These are phyloP conservation scores for Cyrtorhinus lividipennis DNA, from an alignment of 1,140 invertebrate genomes.

Conservation along the genomic window DNA sequence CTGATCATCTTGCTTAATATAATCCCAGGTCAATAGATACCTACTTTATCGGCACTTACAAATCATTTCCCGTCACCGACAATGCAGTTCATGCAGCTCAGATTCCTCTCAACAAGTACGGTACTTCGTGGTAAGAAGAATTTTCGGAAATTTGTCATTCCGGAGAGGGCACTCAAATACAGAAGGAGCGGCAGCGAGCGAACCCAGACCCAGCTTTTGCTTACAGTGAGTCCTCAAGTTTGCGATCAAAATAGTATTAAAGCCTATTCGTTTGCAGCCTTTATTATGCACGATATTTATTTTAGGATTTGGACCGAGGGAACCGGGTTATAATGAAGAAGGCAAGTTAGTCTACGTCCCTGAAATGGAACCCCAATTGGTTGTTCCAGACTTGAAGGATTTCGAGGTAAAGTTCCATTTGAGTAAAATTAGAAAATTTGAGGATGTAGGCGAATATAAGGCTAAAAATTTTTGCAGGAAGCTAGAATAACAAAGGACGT, in stretches of 20 bases:
- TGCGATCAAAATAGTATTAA: too few species aligned
- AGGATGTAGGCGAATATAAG: too few species aligned
- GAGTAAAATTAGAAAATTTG: background rate
- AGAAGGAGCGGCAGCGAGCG: constrained; percentile 42
- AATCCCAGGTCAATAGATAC: too few species aligned
- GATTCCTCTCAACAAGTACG: constrained; percentile 38
- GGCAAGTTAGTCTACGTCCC: constrained; percentile 48
- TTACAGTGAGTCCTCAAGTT: constrained; percentile 36
- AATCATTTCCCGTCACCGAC: too few species aligned
- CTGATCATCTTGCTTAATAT: too few species aligned
- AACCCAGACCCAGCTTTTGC: constrained; percentile 43
- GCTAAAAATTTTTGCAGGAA: too few species aligned
- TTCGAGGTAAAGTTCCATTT: constrained; percentile 39
- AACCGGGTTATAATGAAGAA: constrained; percentile 38
- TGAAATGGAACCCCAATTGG: constrained; percentile 84
- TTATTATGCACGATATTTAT: background rate
- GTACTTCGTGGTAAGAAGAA: constrained; percentile 52
- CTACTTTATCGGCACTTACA: too few species aligned
- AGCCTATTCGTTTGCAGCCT: too few species aligned
- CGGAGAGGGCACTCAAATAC: constrained; percentile 53
- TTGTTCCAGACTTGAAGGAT: constrained; percentile 74
- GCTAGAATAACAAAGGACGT: too few species aligned
- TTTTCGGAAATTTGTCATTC: constrained; percentile 58
- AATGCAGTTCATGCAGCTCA: background rate
- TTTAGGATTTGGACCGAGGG: constrained; percentile 47